Evolutionary conservation across 2,113 vertebrate genomes (phyloP).

Genomic region (Gymnogyps californianus): DNA sequence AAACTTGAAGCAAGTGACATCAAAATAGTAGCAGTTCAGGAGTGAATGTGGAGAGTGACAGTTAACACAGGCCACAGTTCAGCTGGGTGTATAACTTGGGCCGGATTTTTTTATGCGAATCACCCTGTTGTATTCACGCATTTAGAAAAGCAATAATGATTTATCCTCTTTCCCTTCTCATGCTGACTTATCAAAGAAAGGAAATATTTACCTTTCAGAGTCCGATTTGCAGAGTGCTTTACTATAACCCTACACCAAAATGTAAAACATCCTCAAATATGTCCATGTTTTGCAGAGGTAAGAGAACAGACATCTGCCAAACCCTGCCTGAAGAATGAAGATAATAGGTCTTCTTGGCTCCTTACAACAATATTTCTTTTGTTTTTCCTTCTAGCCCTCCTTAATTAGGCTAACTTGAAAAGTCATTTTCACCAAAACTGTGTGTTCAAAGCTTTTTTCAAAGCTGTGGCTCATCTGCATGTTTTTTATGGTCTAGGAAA

Average conservation of each 20-base stretch:
- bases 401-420: background rate
- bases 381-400: background rate
- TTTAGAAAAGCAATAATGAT: background rate
- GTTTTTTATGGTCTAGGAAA: background rate
- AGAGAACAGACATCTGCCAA: background rate
- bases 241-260: background rate
- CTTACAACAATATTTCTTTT: background rate
- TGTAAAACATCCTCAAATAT: background rate
- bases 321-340: background rate
- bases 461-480: background rate
- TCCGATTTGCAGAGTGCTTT: background rate
- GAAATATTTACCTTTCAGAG: background rate
- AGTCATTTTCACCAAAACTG: background rate
- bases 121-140: background rate
- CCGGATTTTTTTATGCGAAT: background rate
- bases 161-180: background rate
- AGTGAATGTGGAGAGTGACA: background rate
- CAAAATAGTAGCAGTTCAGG: background rate
- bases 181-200: background rate
- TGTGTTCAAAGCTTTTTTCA: background rate
- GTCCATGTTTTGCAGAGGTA: background rate
- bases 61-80: background rate
- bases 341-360: background rate
- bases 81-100: background rate
- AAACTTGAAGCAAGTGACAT: background rate